A percentile compares a stretch with the other conserved stretches of the same genome.
Evolutionary conservation across 2,888 invertebrate genomes (phyloP).

Genomic region (Acanthoscelides obtectus): DNA sequence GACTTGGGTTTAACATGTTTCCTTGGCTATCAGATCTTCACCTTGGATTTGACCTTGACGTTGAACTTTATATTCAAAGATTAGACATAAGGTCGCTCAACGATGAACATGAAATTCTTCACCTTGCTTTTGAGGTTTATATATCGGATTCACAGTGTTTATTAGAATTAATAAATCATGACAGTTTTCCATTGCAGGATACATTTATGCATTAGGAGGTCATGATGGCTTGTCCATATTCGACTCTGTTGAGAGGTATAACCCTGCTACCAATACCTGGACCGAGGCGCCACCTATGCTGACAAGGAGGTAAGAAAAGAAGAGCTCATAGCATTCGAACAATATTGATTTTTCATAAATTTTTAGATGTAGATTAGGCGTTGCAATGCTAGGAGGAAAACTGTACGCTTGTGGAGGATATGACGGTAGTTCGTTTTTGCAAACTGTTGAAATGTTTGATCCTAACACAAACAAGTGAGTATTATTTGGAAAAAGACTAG

Average conservation of each 20-base stretch:
- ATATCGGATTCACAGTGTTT: no score
- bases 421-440: conserved; percentile 77
- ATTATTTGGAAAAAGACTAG: no score
- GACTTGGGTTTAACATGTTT: no score
- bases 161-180: no score
- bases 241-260: conserved; percentile 79
- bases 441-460: conserved; percentile 77
- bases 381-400: conserved; percentile 74
- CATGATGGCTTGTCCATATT: conserved; percentile 86
- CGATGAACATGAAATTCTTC: no score
- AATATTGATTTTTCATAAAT: neutral
- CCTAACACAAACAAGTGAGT: conserved; percentile 62
- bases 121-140: no score
- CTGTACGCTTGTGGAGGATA: conserved; percentile 83
- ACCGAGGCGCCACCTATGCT: conserved; percentile 72
- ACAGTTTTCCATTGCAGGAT: conserved; percentile 57
- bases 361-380: conserved; percentile 72
- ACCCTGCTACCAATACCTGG: conserved; percentile 71
- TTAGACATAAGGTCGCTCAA: no score
- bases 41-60: no score
- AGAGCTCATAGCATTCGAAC: neutral
- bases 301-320: conserved; percentile 55
- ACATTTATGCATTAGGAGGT: conserved; percentile 78
- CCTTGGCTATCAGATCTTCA: no score
- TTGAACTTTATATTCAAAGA: no score